Evolutionary conservation across 2,113 vertebrate genomes (phyloP).

Genomic region (Trichomycterus rosablanca): DNA sequence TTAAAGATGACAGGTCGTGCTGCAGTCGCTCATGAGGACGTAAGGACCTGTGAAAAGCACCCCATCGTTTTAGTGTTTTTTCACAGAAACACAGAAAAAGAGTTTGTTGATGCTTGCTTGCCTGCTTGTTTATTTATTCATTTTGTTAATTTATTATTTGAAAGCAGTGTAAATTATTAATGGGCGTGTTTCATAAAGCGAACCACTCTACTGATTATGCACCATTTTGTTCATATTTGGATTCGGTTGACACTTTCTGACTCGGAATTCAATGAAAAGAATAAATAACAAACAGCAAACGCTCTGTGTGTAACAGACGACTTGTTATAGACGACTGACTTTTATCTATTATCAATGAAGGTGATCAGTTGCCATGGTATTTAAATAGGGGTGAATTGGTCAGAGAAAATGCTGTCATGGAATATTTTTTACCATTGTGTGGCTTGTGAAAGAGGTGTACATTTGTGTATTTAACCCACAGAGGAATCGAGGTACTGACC

Average conservation of each 20-base stretch:
- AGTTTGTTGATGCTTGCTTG: constrained; percentile 73
- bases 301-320: constrained; percentile 13
- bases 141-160: constrained; percentile 76
- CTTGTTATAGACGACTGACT: constrained; percentile 15
- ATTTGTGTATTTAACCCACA: constrained; percentile 31
- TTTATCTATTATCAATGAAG: constrained; percentile 11
- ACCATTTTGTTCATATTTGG: constrained; percentile 43
- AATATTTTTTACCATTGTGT: constrained; percentile 22
- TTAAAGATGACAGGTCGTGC: constrained; percentile 11
- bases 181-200: constrained; percentile 50
- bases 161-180: constrained; percentile 66
- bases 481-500: constrained; percentile 33
- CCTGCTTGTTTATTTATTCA: constrained; percentile 76
- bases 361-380: constrained; percentile 25
- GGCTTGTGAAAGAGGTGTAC: constrained; percentile 28
- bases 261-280: constrained; percentile 26
- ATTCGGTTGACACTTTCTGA: constrained; percentile 34
- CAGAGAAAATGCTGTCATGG: constrained; percentile 8
- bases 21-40: constrained; percentile 24
- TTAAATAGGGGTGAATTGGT: constrained; percentile 6
- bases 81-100: constrained; percentile 49
- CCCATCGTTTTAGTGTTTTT: constrained; percentile 52
- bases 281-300: constrained; percentile 13
- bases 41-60: constrained; percentile 41
- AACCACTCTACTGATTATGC: constrained; percentile 44